A percentile compares a stretch with the other conserved stretches of the same genome.
These are phyloP conservation scores for Eristalis tenax DNA, from an alignment of 2,888 invertebrate genomes.

Conservation along the genomic window DNA sequence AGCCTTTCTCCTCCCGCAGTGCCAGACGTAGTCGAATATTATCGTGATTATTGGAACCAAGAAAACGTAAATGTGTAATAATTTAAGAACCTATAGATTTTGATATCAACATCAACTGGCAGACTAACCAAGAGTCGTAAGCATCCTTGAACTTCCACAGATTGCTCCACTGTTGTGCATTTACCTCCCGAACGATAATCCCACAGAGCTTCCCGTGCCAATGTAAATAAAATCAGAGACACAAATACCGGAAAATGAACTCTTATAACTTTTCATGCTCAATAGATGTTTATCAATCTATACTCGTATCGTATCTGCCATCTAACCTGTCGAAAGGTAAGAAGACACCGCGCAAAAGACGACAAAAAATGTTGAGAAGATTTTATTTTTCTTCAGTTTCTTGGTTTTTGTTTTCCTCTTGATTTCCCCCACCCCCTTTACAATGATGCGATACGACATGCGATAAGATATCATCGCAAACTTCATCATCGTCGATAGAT, in stretches of 20 bases:
- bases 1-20: too few species aligned
- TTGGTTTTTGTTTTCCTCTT: background rate
- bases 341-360: background rate
- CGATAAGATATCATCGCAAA: constrained; percentile 60
- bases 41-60: too few species aligned
- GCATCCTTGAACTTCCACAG: background rate
- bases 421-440: too few species aligned
- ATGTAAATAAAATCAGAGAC: constrained; percentile 1
- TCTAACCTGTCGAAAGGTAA: background rate
- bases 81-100: too few species aligned
- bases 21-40: too few species aligned
- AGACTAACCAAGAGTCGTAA: too few species aligned
- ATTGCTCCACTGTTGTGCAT: background rate
- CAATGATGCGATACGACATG: background rate
- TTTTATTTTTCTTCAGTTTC: background rate
- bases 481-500: constrained; percentile 22
- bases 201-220: background rate
- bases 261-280: constrained; percentile 9
- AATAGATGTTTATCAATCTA: background rate
- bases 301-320: background rate
- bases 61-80: too few species aligned
- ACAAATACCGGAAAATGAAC: constrained; percentile 6
- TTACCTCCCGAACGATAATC: background rate
- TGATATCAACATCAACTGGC: too few species aligned
- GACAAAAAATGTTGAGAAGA: background rate